Evolutionary conservation across 1,140 invertebrate species (phyloP).

Genomic region (honey bee (Apis mellifera)): Amel_HAv3.1 CM009932.2:12581501-12582000

Average conservation of each 20-base stretch:
- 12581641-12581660: background rate
- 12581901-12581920: background rate
- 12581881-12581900: background rate
- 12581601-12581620: slow-evolving; percentile 8
- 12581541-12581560: slow-evolving; percentile 31
- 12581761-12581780: slow-evolving; percentile 1
- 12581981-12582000: background rate
- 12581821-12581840: background rate
- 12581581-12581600: slow-evolving; percentile 2
- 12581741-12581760: background rate
- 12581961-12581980: slow-evolving; percentile 1
- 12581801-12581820: background rate
- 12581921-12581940: slow-evolving; percentile 10
- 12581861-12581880: background rate
- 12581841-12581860: slow-evolving; percentile 11
- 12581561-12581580: slow-evolving; percentile 13
- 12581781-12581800: slow-evolving; percentile 1
- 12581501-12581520: background rate
- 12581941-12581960: background rate
- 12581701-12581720: slow-evolving; percentile 1
- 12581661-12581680: slow-evolving; percentile 19
- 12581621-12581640: too few relatives aligned
- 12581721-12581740: slow-evolving; percentile 4
- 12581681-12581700: slow-evolving; percentile 28
- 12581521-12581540: slow-evolving; percentile 1